Base-by-base conservation (phyloP, 2,888 invertebrate genomes). In the Galeopsomyia nigrocyanea region DNA sequence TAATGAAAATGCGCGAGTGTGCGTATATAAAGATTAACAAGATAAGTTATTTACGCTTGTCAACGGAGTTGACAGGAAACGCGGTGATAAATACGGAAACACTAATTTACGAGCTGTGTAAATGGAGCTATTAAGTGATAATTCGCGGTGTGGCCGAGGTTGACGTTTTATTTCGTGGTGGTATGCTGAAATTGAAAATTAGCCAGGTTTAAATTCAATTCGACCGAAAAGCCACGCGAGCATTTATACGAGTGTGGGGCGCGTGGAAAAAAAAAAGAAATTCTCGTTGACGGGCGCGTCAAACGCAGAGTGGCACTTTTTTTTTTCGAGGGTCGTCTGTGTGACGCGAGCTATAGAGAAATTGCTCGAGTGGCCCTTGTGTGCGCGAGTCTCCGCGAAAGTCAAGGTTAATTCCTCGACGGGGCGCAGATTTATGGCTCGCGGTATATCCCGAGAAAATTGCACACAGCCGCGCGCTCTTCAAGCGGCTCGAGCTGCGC, bases 321-420 rank as follows among this genome's bases (percentile, higher is more conserved):
- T n/a, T 13, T 14, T 19, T 17, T 10, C 50, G 14, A 1, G 10
- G 19, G 2, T 13, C 39, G 31, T 39, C 31, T 17, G 50, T 9
- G 39, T 3, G 10, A 39, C 31, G 47, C 22, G 53, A n/a, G 17
- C 21, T n/a, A n/a, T 16, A 16, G 19, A n/a, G 22, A 62, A n/a
- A 50, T 50, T 13, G 50, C 17, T 57, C 16, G 16, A 57, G 39
- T 39, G 39, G 39, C 39, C 7, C 39, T 39, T 16, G 57, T 2
- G 19, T 39, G 31, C n/a, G n/a, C n/a, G n/a, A n/a, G n/a, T n/a
- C n/a, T 56, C 50, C 17, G 39, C 47, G 57, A 60, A 56, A 66
- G 61, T 66, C 66, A 62, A 66, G 66, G 62, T 71, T 62, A 66
- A 51, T 39, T 66, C 66, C 49, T 53, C 19, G 47, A n/a, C 14